Conservation (phyloP, 2,888 invertebrate genomes). For the Chironomus riparius region DNA sequence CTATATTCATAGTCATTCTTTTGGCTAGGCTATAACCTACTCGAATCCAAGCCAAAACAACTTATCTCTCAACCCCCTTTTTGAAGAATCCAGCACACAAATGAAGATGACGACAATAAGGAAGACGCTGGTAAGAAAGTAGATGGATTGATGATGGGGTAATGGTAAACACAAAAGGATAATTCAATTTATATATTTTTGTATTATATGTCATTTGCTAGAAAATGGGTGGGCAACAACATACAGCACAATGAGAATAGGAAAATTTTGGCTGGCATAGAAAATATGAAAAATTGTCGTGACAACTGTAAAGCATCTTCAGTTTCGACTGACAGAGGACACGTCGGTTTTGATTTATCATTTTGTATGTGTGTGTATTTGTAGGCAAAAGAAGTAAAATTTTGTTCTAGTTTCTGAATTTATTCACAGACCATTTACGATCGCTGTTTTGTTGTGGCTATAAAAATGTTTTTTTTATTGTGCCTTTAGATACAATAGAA, state of each 20-base stretch:
- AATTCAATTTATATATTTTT: neutral
- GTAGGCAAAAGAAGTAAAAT: neutral
- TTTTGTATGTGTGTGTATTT: neutral
- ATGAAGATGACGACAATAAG: no score
- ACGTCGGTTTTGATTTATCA: conserved; percentile 22
- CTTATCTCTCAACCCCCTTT: no score
- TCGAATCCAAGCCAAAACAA: no score
- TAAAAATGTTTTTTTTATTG: neutral
- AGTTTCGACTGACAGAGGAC: neutral
- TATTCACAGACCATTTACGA: conserved; percentile 18
- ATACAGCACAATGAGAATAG: neutral
- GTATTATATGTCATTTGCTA: neutral
- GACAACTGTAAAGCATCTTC: neutral
- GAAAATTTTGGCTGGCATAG: neutral
- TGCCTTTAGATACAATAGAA: neutral
- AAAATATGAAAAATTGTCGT: conserved; percentile 19
- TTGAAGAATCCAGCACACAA: no score
- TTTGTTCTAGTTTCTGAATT: neutral
- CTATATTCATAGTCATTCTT: no score
- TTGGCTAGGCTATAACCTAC: no score
- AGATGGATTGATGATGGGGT: neutral
- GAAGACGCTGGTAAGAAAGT: neutral
- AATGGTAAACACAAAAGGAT: neutral
- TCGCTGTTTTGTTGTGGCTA: neutral
- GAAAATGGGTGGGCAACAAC: neutral